Evolutionary conservation across 1,140 invertebrate species (phyloP).

Genomic region (Cherax destructor): DNA sequence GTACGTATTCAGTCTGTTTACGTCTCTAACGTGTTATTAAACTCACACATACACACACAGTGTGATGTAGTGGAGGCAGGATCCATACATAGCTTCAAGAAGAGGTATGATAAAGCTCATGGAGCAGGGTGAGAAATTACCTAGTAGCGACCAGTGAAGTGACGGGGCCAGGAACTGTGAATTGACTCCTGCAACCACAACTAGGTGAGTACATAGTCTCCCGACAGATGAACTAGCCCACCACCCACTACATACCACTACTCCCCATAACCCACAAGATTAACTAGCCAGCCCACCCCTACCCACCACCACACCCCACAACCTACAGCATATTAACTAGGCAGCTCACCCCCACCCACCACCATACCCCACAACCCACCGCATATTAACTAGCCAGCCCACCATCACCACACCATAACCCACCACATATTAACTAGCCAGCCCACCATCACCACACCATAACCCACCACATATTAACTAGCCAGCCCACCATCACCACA

Average conservation of each 20-base stretch:
- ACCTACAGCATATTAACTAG: neutral
- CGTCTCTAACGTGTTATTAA: too few species aligned
- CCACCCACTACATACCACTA: neutral
- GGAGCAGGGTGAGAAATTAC: too few species aligned
- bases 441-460: neutral
- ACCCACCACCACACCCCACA: neutral
- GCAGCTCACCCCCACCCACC: neutral
- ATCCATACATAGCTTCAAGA: too few species aligned
- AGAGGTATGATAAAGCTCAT: too few species aligned
- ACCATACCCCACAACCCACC: neutral
- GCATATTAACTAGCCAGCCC: neutral
- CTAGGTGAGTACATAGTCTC: too few species aligned
- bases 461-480: neutral
- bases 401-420: neutral
- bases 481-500: neutral
- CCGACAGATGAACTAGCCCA: too few species aligned
- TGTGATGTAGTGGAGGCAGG: too few species aligned
- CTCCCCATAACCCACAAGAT: neutral
- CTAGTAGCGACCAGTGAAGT: too few species aligned
- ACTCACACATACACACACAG: neutral
- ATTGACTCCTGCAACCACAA: too few species aligned
- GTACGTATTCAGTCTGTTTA: too few species aligned
- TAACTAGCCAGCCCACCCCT: neutral
- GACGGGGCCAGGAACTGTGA: too few species aligned
- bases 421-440: constrained; percentile 27